Conservation (phyloP, 2,113 vertebrate species). For the Ailuropoda melanoleuca region DNA sequence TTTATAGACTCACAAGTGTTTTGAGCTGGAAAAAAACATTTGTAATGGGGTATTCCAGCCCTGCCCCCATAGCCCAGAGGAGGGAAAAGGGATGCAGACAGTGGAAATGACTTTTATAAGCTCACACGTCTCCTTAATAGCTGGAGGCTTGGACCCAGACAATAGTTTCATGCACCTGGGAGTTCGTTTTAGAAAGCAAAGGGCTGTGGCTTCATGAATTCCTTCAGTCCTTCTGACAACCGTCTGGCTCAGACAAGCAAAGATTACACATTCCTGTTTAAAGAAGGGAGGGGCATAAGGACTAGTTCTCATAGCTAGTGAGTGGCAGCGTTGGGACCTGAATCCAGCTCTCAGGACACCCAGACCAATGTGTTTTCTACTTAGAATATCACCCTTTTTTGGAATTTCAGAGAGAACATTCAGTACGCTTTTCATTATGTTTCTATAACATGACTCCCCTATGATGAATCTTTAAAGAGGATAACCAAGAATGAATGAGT, state of each 20-base stretch:
- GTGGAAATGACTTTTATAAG: not conserved
- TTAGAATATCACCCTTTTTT: not conserved
- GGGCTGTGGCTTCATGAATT: not conserved
- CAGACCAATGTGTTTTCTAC: not conserved
- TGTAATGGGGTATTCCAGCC: too few species aligned
- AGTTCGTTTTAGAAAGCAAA: not conserved
- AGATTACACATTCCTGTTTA: not conserved
- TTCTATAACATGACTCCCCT: not conserved
- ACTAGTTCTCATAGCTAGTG: not conserved
- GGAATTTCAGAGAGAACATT: not conserved
- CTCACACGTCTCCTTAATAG: accelerated
- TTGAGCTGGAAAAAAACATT: not conserved
- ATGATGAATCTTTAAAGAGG: conserved; percentile 8
- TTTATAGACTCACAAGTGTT: not conserved
- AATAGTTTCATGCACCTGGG: accelerated
- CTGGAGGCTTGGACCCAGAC: not conserved
- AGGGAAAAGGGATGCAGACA: accelerated
- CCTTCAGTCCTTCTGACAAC: not conserved
- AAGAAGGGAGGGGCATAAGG: not conserved
- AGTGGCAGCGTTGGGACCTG: not conserved
- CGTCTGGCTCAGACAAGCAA: not conserved
- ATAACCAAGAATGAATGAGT: not conserved
- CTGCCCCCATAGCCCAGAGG: not conserved
- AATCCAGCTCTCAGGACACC: not conserved
- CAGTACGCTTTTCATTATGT: not conserved